These are phyloP conservation scores for Carollia perspicillata DNA, from an alignment of 2,113 vertebrate genomes.

Conservation along the genomic window DNA sequence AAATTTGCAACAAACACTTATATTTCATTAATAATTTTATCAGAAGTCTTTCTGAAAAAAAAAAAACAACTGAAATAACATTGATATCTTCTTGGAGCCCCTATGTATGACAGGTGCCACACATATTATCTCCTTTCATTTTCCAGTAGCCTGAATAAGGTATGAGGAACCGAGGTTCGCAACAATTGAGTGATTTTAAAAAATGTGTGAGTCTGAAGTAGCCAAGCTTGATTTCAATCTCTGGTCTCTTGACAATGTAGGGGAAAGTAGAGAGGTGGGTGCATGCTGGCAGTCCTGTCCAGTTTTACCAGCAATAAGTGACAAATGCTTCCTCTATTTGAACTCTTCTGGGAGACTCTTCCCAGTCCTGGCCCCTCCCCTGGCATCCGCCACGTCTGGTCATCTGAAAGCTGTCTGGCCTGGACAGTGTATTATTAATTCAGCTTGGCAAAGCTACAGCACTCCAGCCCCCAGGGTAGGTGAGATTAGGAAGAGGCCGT, in stretches of 20 bases:
- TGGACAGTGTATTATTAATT: too few species aligned
- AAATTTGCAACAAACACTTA: background rate
- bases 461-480: accelerated
- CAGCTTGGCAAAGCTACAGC: accelerated
- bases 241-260: background rate
- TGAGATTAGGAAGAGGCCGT: background rate
- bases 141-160: background rate
- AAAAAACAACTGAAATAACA: background rate
- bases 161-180: accelerated
- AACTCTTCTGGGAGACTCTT: background rate
- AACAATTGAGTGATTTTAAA: background rate
- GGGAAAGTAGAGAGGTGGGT: background rate
- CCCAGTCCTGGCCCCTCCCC: background rate
- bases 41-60: background rate
- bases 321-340: background rate
- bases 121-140: background rate
- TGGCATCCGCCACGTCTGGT: background rate
- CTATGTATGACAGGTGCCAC: accelerated
- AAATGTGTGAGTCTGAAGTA: background rate
- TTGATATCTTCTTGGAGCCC: background rate
- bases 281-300: too few species aligned
- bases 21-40: background rate
- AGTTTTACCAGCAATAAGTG: background rate
- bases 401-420: background rate
- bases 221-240: background rate